Conservation (phyloP, 2,888 invertebrate species). For the Eustalomyia histrio region DNA sequence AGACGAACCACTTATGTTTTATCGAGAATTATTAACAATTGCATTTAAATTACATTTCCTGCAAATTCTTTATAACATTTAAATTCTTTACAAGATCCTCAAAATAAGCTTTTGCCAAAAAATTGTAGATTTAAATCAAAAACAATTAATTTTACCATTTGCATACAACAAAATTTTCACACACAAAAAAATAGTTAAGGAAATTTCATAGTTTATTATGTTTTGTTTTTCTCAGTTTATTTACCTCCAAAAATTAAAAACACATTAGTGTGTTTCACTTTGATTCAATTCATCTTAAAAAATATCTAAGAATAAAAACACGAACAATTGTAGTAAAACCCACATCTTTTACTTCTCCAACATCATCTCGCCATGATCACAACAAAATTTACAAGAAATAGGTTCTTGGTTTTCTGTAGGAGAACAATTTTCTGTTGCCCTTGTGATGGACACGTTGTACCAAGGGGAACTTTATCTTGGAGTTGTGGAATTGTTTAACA, state of each 20-base stretch:
- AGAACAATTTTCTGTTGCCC: slow-evolving; percentile 91
- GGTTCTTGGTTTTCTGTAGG: slow-evolving; percentile 80
- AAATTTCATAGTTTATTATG: too few relatives aligned
- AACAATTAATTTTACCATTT: too few relatives aligned
- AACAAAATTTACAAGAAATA: slow-evolving; percentile 77
- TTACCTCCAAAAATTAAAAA: slow-evolving; percentile 53
- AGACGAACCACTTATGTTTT: too few relatives aligned
- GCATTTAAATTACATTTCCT: too few relatives aligned
- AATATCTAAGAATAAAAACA: slow-evolving; percentile 54
- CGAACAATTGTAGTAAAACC: slow-evolving; percentile 54
- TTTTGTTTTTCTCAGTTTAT: slow-evolving; percentile 44
- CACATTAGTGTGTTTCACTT: slow-evolving; percentile 41
- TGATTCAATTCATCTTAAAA: slow-evolving; percentile 35
- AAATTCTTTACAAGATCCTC: too few relatives aligned
- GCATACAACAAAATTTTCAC: too few relatives aligned
- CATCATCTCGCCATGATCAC: slow-evolving; percentile 3
- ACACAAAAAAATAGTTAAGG: too few relatives aligned
- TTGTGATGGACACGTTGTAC: slow-evolving; percentile 93
- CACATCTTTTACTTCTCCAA: slow-evolving; percentile 29
- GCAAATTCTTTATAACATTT: too few relatives aligned
- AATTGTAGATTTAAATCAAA: too few relatives aligned
- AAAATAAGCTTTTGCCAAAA: too few relatives aligned
- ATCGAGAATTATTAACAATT: too few relatives aligned
- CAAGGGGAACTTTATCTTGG: slow-evolving; percentile 97
- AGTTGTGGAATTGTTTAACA: slow-evolving; percentile 99